Percentiles rank a stretch among this genome's conserved stretches.
phyloP scores from a whole-genome alignment of 2,113 vertebrate genomes.

The Glareola pratincola region DNA sequence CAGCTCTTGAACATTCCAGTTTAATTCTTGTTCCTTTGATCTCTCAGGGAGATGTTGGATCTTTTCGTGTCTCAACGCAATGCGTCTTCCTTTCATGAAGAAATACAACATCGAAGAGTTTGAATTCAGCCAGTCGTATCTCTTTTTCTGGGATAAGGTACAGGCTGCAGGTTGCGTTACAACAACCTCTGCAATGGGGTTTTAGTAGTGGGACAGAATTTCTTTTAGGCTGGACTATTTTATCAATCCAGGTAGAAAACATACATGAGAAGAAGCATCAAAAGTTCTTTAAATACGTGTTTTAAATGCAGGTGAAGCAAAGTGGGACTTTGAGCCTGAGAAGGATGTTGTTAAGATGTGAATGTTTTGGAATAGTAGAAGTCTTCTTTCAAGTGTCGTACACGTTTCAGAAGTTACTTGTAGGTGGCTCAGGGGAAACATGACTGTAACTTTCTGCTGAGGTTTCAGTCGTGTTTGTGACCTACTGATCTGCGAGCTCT shows the following conservation, averaged over 20 bases:
- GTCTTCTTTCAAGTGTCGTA: fast-evolving
- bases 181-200: background rate
- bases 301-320: background rate
- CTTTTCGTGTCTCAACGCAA: slow-evolving; percentile 96
- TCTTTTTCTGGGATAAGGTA: slow-evolving; percentile 99
- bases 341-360: background rate
- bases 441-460: background rate
- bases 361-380: background rate
- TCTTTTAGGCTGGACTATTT: background rate
- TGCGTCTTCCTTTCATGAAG: slow-evolving; percentile 98
- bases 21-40: slow-evolving; percentile 40
- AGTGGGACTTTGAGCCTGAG: background rate
- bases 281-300: background rate
- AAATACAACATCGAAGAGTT: slow-evolving; percentile 97
- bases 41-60: slow-evolving; percentile 96
- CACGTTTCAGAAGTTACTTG: fast-evolving
- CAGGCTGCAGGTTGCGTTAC: background rate
- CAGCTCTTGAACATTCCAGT: background rate
- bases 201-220: background rate
- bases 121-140: slow-evolving; percentile 96
- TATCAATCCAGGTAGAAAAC: background rate
- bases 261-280: fast-evolving
- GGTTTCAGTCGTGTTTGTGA: background rate
- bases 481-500: background rate
- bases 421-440: background rate